These are phyloP conservation scores for Philotrypesis tridentata DNA, from an alignment of 1,140 invertebrate genomes.

Conservation along the genomic window DNA sequence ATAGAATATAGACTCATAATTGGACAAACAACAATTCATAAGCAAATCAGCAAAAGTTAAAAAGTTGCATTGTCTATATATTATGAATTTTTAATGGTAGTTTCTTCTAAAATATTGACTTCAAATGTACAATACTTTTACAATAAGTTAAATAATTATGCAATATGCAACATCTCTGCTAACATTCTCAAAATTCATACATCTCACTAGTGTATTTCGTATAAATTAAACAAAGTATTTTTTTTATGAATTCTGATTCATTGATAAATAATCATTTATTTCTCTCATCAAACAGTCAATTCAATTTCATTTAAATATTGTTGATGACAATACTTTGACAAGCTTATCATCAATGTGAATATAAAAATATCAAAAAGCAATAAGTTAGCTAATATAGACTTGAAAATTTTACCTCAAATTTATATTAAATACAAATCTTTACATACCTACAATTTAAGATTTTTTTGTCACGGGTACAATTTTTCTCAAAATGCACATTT, in stretches of 20 bases:
- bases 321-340: background rate
- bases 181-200: constrained; percentile 17
- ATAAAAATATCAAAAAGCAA: constrained; percentile 38
- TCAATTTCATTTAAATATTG: constrained; percentile 4
- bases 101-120: constrained; percentile 19
- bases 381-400: constrained; percentile 5
- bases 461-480: too few relatives aligned
- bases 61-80: background rate
- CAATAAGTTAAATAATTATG: constrained; percentile 22
- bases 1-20: background rate
- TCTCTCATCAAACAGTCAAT: background rate
- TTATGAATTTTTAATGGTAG: background rate
- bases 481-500: background rate
- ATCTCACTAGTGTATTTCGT: constrained; percentile 1
- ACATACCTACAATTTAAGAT: background rate
- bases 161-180: constrained; percentile 23
- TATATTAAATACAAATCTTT: constrained; percentile 9
- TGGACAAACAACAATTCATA: background rate
- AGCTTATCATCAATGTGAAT: background rate
- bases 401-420: constrained; percentile 23
- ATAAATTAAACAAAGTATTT: constrained; percentile 21
- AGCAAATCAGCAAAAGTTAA: background rate
- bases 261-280: background rate
- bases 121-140: background rate
- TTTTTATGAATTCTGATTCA: background rate